These are phyloP conservation scores for Ophion obscuratus DNA, from an alignment of 2,888 invertebrate genomes.

Conservation along the genomic window DNA sequence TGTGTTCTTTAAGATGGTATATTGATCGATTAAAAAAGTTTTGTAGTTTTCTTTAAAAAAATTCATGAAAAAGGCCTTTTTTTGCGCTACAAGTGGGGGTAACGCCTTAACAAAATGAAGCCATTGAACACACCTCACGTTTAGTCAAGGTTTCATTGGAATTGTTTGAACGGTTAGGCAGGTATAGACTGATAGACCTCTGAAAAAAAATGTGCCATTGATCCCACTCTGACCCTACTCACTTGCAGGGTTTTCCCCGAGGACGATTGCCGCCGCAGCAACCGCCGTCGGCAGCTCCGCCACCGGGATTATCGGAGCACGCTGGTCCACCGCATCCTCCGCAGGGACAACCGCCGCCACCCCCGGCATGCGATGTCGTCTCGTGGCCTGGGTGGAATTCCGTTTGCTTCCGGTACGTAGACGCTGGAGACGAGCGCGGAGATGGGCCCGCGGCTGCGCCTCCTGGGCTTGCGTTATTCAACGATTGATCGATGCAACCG, in stretches of 20 bases:
- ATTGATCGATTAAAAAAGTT: too few relatives aligned
- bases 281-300: constrained; percentile 47
- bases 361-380: constrained; percentile 31
- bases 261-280: constrained; percentile 65
- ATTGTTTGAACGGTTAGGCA: too few relatives aligned
- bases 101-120: too few relatives aligned
- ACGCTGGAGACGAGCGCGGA: constrained; percentile 47
- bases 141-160: too few relatives aligned
- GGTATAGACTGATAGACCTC: too few relatives aligned
- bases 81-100: too few relatives aligned
- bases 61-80: too few relatives aligned
- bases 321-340: constrained; percentile 69
- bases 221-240: constrained; percentile 7
- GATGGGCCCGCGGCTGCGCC: not conserved
- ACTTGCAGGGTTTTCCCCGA: constrained; percentile 68
- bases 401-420: constrained; percentile 51
- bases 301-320: constrained; percentile 62
- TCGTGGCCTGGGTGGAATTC: constrained; percentile 11
- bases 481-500: not conserved
- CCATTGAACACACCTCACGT: too few relatives aligned
- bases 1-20: too few relatives aligned
- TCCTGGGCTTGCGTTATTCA: not conserved
- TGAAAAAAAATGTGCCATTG: too few relatives aligned
- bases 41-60: too few relatives aligned
- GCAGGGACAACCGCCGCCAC: constrained; percentile 67